phyloP scores from a whole-genome alignment of 2,888 invertebrate genomes.

The Timema cristinae region DNA sequence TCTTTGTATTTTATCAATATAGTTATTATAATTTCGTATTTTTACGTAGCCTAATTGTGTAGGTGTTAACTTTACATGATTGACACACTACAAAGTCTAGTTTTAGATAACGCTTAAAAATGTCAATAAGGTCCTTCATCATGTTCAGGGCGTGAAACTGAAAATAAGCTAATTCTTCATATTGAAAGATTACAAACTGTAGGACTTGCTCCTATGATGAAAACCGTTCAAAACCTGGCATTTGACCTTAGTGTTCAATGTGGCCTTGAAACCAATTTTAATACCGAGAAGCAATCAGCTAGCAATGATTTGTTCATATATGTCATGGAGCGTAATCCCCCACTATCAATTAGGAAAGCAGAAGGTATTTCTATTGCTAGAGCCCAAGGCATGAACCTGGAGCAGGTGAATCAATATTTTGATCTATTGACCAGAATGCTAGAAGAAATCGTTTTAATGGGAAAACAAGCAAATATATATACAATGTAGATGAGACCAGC shows the following conservation, averaged over 20 bases:
- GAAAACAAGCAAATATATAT: constrained; percentile 33
- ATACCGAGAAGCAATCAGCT: background rate
- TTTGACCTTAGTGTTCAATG: background rate
- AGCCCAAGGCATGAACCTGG: constrained; percentile 6
- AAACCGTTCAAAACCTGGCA: constrained; percentile 6
- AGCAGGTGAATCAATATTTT: constrained; percentile 8
- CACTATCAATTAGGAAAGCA: constrained; percentile 13
- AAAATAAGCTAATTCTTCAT: constrained; percentile 7
- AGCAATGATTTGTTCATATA: background rate
- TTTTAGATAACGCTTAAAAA: constrained; percentile 6
- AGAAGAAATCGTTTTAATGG: constrained; percentile 27
- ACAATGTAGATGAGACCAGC: constrained; percentile 35
- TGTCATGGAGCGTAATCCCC: background rate
- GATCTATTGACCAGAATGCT: constrained; percentile 13
- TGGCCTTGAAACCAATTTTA: background rate
- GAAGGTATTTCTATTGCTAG: constrained; percentile 8
- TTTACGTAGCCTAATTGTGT: too few species aligned
- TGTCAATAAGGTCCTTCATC: constrained; percentile 9
- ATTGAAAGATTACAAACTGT: constrained; percentile 14
- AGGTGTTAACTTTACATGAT: too few species aligned
- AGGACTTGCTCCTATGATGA: background rate
- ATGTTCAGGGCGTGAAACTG: constrained; percentile 6
- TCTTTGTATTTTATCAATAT: too few species aligned
- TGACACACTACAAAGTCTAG: too few species aligned
- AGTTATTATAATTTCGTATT: too few species aligned